Base-by-base conservation (phyloP, 2,888 invertebrate genomes). In the Drosophila fungiperda region DNA sequence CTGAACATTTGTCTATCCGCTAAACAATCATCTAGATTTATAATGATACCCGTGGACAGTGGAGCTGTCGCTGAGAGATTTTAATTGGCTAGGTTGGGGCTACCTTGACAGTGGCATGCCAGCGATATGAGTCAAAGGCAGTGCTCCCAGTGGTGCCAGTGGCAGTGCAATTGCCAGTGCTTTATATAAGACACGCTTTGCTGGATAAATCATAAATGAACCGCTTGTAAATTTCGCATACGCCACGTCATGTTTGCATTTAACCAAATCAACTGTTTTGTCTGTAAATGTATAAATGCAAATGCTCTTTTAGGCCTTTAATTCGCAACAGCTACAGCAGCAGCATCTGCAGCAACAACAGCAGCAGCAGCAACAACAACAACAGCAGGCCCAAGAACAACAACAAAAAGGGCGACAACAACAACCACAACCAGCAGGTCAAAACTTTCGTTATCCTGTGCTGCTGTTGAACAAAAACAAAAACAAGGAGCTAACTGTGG, bases 381-480 rank as follows among this genome's bases (percentile, higher is more conserved):
- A 59, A 17, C 68, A 66, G 38, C 63, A 63, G 8, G 70, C 35
- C 32, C 86, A 71, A 38, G 82, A 77, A 32, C 45, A 45, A 45
- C 68, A 59, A 63, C 55, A 45, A 45, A 45, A 45, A 8, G 75
- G 40, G 38, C 86, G 69, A 33, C 83, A 80, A 35, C 83, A 80
- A 29, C 76, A 83, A 63, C 87, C 78, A 70, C 68, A 59, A 61
- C 53, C 73, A 55, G 64, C 60, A 70, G 78, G 70, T 29, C 85
- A 76, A 74, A 77, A 77, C 55, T 93, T 93, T 91, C 93, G 93
- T 72, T 93, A 93, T 92, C 93, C 93, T 75, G 90, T 93, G 85
- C 90, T 93, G 91, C 90, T 93, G 80, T 85, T 93, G 76, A 93
- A 92, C 88, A 93, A 93, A 87, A 92, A 92, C 85, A 93, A 93